Conservation (phyloP, 2,113 vertebrate species). For the Prochilodus magdalenae region DNA sequence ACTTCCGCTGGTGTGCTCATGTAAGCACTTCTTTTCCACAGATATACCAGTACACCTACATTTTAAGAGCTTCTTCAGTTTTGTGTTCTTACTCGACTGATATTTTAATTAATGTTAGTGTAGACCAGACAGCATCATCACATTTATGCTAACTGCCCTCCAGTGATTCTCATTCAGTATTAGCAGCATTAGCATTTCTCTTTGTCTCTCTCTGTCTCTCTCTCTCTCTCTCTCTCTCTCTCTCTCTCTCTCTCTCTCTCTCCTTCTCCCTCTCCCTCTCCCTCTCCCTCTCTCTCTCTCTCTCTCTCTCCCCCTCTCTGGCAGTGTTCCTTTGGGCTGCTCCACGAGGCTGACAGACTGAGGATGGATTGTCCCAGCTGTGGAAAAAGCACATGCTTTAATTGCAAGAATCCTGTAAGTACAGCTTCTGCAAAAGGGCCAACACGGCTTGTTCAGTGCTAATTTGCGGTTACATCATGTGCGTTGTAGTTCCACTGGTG, state of each 20-base stretch:
- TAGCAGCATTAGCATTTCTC: not conserved
- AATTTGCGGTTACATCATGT: not conserved
- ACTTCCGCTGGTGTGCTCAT: slow-evolving; percentile 81
- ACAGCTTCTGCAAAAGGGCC: slow-evolving; percentile 18
- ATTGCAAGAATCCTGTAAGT: slow-evolving; percentile 77
- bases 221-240: too few species aligned
- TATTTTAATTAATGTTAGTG: not conserved
- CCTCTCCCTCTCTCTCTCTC: not conserved
- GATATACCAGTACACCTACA: not conserved
- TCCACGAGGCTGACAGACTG: slow-evolving; percentile 74
- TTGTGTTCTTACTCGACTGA: not conserved
- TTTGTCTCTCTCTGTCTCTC: too few species aligned
- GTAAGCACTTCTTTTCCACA: slow-evolving; percentile 63
- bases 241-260: not conserved
- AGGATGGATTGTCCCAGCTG: slow-evolving; percentile 82
- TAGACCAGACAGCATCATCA: not conserved
- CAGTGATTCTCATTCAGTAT: not conserved
- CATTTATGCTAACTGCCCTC: not conserved
- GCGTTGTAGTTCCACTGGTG: not conserved
- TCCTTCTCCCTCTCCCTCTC: not conserved
- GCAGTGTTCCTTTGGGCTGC: slow-evolving; percentile 79
- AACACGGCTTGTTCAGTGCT: not conserved
- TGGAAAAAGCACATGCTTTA: slow-evolving; percentile 78
- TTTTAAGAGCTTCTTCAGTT: not conserved
- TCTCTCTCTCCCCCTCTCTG: not conserved